A percentile compares a stretch with the other conserved stretches of the same genome.
Conservation (phyloP, 2,797 vertebrate species). For the Sebastolobus alascanus region DNA sequence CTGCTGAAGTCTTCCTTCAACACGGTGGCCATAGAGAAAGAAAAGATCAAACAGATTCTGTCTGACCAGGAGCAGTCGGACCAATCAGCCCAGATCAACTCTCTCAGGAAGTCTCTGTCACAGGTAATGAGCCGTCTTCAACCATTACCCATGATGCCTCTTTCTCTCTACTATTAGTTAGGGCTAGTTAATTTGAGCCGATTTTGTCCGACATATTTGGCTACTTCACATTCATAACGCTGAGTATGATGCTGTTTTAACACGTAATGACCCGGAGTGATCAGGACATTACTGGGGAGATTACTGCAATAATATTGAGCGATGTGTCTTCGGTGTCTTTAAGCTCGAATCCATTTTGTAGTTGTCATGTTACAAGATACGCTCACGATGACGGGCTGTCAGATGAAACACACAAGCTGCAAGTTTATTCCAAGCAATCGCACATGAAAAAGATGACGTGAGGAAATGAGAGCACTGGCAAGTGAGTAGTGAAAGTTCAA, state of each 20-base stretch:
- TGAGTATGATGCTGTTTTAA: constrained; percentile 14
- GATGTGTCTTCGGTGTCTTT: constrained; percentile 11
- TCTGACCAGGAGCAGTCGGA: constrained; percentile 93
- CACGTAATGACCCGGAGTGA: constrained; percentile 16
- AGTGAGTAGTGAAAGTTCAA: constrained; percentile 49
- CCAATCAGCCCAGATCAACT: constrained; percentile 91
- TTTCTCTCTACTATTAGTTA: neutral
- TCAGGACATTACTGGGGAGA: neutral
- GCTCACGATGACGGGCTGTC: constrained; percentile 11
- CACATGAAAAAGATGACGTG: constrained; percentile 42
- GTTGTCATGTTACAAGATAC: constrained; percentile 11
- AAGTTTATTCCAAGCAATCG: constrained; percentile 32
- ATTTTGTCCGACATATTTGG: constrained; percentile 13
- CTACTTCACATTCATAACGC: neutral
- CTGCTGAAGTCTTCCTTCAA: constrained; percentile 99
- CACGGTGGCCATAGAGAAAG: constrained; percentile 99
- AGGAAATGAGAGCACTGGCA: constrained; percentile 35
- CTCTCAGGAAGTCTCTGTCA: constrained; percentile 96
- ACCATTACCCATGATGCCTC: constrained; percentile 21
- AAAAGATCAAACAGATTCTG: constrained; percentile 97
- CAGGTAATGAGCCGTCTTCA: constrained; percentile 86
- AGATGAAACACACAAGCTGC: constrained; percentile 35
- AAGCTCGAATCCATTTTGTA: constrained; percentile 17
- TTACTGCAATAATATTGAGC: constrained; percentile 20
- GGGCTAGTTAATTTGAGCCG: neutral